Conservation (phyloP, 2,888 invertebrate species). For the Drosophila bunnanda region DNA sequence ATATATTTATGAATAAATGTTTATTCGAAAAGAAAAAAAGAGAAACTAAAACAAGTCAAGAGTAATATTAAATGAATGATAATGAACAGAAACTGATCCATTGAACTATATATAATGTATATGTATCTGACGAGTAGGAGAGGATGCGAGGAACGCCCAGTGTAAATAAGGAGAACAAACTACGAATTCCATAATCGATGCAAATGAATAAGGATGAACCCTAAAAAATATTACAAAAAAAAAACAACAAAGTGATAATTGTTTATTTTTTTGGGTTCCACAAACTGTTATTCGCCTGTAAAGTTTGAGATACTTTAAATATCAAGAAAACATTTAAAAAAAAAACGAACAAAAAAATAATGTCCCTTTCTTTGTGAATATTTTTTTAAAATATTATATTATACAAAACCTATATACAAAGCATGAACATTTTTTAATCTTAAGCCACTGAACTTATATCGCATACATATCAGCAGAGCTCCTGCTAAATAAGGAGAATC, state of each 20-base stretch:
- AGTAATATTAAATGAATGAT: conserved; percentile 55
- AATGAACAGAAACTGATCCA: conserved; percentile 64
- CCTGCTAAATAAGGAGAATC: conserved; percentile 6
- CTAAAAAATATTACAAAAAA: conserved; percentile 22
- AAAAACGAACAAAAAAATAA: conserved; percentile 31
- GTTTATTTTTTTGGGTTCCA: conserved; percentile 36
- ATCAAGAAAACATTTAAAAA: conserved; percentile 13
- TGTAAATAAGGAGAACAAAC: conserved; percentile 80
- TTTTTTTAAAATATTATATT: conserved; percentile 37
- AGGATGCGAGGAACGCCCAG: conserved; percentile 54
- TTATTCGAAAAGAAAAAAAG: conserved; percentile 34
- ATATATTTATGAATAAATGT: conserved; percentile 43
- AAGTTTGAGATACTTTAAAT: conserved; percentile 31
- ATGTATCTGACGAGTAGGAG: conserved; percentile 35
- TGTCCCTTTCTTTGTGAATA: conserved; percentile 34
- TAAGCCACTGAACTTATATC: conserved; percentile 43
- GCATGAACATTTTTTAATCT: conserved; percentile 26
- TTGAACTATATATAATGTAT: conserved; percentile 76
- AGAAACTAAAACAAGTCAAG: conserved; percentile 46
- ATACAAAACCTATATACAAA: conserved; percentile 38
- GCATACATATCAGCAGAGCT: conserved; percentile 42
- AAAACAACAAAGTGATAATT: conserved; percentile 47
- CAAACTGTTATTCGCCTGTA: conserved; percentile 29
- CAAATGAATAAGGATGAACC: conserved; percentile 60
- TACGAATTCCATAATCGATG: conserved; percentile 72